These are phyloP conservation scores for Mareca penelope DNA, from an alignment of 2,797 vertebrate species.

Conservation along the genomic window DNA sequence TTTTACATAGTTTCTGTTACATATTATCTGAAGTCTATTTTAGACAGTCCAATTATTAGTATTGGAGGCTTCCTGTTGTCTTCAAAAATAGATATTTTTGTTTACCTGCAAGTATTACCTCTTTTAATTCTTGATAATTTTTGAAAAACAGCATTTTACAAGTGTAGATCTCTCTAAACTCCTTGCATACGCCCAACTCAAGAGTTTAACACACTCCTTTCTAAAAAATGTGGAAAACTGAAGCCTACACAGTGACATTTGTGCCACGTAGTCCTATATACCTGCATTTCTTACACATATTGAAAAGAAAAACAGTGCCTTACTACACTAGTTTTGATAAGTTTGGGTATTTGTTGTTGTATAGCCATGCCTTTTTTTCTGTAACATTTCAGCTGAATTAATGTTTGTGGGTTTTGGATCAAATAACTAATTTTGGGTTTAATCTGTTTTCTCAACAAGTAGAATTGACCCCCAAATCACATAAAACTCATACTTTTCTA, in stretches of 20 bases:
- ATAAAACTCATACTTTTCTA: background rate
- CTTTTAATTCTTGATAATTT: background rate
- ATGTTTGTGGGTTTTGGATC: background rate
- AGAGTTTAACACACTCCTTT: background rate
- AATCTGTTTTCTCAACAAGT: background rate
- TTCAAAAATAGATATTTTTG: background rate
- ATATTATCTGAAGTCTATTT: background rate
- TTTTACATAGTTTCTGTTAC: background rate
- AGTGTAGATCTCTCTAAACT: background rate
- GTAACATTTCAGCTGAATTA: background rate
- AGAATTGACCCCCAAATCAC: background rate
- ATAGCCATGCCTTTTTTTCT: background rate
- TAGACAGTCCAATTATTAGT: background rate
- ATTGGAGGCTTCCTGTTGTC: background rate
- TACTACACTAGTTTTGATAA: background rate
- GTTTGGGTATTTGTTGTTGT: background rate
- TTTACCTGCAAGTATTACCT: background rate
- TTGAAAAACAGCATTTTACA: background rate
- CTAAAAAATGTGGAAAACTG: background rate
- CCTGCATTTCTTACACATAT: background rate
- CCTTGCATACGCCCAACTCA: background rate
- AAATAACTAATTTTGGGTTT: background rate
- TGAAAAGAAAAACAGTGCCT: background rate
- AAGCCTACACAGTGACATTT: background rate
- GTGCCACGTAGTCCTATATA: background rate